Evolutionary conservation across 2,888 invertebrate species (phyloP), one percentile per base, ranked within the genome.

Genomic region (Aquatica leii): DNA sequence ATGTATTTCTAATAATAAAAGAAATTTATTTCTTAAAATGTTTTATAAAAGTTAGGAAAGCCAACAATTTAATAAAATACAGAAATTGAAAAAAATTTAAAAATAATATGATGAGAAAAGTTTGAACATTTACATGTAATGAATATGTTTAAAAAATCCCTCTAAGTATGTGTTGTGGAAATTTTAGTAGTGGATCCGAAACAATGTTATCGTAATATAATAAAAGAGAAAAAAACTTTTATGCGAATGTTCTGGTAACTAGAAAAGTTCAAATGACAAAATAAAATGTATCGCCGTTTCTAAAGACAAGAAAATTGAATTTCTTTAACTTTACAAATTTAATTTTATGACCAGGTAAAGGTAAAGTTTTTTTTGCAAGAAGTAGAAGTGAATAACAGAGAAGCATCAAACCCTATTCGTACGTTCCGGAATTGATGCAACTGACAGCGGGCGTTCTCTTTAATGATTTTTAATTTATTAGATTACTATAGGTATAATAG

Each of bases 301-400:
- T 46, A 46, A 46, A 18, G 18, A 46, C 20, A 46, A 18, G 18
- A 46, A 46, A 46, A 18, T 46, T 17, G 18, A 46, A 46, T 46
- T 46, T 46, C 24, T 46, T 20, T 20, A 46, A 46, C 46, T 46
- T 46, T 46, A 46, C 46, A 46, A 46, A 46, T 46, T 46, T 46
- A 46, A 6, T 46, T 46, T 46, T 46, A 46, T 46, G 5, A 18
- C 17, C 46, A 46, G 17, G 18, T 17, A 18, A 46, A 46, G 17
- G 18, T 20, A 46, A 46, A 11, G 1, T 43, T 17, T 2, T 46
- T 18, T 17, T 46, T 11, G 9, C n/a, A n/a, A n/a, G n/a, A n/a
- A n/a, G n/a, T n/a, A 46, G 20, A 46, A 18, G 24, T 6, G 24
- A 24, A 24, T 24, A 24, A 6, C 4, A 24, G 6, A 24, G 24